phyloP scores from a whole-genome alignment of 2,888 invertebrate genomes.

The Hydroisotoma schaefferi region DNA sequence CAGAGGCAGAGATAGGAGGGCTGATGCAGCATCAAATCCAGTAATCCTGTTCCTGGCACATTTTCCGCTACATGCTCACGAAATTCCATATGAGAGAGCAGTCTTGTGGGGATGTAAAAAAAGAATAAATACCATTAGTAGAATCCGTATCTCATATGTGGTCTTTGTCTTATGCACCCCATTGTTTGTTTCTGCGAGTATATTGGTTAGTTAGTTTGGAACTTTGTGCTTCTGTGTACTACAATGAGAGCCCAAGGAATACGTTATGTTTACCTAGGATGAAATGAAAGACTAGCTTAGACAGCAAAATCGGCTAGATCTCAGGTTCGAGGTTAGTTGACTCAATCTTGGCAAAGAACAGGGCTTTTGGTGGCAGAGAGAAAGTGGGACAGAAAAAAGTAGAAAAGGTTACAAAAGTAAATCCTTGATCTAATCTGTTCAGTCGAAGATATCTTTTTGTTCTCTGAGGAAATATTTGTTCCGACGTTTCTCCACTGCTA shows the following conservation, averaged over 20 bases:
- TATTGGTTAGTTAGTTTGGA: no score
- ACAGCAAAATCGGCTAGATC: slow-evolving; percentile 6
- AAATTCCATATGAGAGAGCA: neutral
- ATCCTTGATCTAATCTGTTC: slow-evolving; percentile 4
- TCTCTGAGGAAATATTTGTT: slow-evolving; percentile 4
- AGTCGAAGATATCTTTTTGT: neutral
- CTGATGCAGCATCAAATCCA: neutral
- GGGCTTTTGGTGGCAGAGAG: no score
- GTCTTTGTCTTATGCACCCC: no score
- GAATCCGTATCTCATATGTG: no score
- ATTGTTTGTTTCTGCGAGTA: neutral
- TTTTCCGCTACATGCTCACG: slow-evolving; percentile 1
- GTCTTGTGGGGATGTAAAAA: neutral
- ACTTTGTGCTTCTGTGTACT: no score
- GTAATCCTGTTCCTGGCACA: slow-evolving; percentile 1
- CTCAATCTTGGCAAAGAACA: slow-evolving; percentile 5
- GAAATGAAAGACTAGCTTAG: slow-evolving; percentile 4
- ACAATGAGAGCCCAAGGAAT: no score
- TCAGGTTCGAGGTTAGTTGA: slow-evolving; percentile 4
- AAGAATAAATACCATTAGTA: neutral
- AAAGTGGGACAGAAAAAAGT: neutral
- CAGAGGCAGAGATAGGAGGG: neutral
- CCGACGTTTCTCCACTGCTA: no score
- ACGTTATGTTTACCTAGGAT: slow-evolving; percentile 1
- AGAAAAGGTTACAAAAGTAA: slow-evolving; percentile 4